These are phyloP conservation scores for Amphiduros pacificus DNA, from an alignment of 2,888 invertebrate genomes.

Conservation along the genomic window DNA sequence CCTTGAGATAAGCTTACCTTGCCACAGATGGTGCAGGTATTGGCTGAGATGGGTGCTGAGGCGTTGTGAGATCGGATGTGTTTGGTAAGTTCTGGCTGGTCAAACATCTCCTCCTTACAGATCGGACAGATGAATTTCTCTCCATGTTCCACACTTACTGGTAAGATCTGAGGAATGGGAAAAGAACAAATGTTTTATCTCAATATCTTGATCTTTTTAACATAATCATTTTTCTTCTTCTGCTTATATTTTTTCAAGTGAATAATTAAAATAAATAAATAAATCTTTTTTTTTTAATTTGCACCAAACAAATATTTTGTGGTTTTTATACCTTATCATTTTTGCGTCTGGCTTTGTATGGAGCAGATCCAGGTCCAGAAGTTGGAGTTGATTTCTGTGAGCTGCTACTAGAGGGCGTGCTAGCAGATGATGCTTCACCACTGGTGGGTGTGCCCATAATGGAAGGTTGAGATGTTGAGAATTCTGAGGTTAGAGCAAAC, in stretches of 20 bases:
- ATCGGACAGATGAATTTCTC: slow-evolving; percentile 67
- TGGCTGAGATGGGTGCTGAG: slow-evolving; percentile 37
- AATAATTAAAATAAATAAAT: not conserved
- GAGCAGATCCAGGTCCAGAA: slow-evolving; percentile 3
- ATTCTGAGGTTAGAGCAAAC: too few relatives aligned
- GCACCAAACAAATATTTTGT: not conserved
- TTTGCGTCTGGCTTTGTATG: slow-evolving; percentile 32
- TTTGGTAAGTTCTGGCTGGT: slow-evolving; percentile 71
- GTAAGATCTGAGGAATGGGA: slow-evolving; percentile 46
- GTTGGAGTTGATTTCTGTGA: not conserved
- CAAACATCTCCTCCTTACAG: slow-evolving; percentile 67
- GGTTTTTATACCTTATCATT: slow-evolving; percentile 28
- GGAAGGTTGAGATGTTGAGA: too few relatives aligned
- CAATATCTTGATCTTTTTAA: not conserved
- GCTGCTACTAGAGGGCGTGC: not conserved
- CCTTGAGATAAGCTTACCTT: too few relatives aligned
- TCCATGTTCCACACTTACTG: slow-evolving; percentile 44
- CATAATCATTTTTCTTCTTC: not conserved
- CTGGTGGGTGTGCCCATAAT: too few relatives aligned
- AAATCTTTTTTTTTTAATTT: not conserved
- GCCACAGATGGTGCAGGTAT: slow-evolving; percentile 70
- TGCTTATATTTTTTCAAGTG: not conserved
- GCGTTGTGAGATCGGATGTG: slow-evolving; percentile 67
- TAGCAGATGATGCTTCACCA: too few relatives aligned
- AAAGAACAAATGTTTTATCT: not conserved